Conservation (phyloP, 2,113 vertebrate genomes). For the Psephotus haematonotus region DNA sequence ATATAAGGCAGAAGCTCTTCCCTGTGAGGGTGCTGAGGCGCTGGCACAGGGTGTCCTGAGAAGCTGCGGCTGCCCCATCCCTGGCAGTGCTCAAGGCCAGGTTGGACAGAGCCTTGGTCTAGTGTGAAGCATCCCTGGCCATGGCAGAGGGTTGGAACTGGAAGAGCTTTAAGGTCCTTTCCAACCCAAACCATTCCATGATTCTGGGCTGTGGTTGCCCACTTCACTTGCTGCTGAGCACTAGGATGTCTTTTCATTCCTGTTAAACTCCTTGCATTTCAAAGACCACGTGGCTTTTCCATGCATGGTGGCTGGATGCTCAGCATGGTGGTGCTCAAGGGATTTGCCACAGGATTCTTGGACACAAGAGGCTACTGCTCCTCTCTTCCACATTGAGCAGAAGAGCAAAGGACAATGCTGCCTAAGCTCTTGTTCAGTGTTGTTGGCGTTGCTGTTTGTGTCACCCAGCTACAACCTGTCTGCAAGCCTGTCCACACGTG, state of each 20-base stretch:
- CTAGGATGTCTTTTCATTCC: background rate
- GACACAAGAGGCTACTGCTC: background rate
- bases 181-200: background rate
- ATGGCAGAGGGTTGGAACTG: background rate
- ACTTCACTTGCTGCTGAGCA: background rate
- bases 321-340: background rate
- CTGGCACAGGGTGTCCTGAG: too few species aligned
- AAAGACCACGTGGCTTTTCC: background rate
- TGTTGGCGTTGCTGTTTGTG: background rate
- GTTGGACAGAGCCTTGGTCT: background rate
- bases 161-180: background rate
- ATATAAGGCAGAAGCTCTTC: too few species aligned
- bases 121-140: background rate
- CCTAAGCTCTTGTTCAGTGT: background rate
- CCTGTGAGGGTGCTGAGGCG: too few species aligned
- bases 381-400: background rate
- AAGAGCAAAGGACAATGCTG: background rate
- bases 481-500: fast-evolving
- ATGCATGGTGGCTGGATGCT: background rate
- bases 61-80: background rate
- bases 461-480: background rate
- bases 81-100: background rate
- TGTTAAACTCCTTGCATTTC: background rate
- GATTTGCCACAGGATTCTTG: background rate
- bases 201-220: background rate